phyloP scores from a whole-genome alignment of 2,797 vertebrate genomes.

The Oreochromis mossambicus region DNA sequence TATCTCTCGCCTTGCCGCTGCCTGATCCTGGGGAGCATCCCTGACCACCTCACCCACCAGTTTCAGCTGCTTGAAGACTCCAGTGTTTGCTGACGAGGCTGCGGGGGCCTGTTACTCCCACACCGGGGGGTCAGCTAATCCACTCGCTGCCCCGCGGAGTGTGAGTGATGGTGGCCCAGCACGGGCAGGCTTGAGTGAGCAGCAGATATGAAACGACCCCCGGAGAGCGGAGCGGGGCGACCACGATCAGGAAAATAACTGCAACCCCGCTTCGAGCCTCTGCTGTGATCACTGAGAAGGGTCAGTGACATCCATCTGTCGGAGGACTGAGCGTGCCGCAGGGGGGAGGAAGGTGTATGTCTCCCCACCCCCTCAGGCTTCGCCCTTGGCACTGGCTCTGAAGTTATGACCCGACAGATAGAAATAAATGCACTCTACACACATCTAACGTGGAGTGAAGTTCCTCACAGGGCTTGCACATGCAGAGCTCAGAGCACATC shows the following conservation, averaged over 20 bases:
- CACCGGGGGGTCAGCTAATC: slow-evolving; percentile 61
- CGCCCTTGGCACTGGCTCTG: slow-evolving; percentile 1
- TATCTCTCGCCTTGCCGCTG: slow-evolving; percentile 54
- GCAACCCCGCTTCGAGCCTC: slow-evolving; percentile 37
- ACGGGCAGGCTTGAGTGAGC: slow-evolving; percentile 48
- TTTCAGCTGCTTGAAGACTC: slow-evolving; percentile 19
- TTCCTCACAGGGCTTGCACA: neutral
- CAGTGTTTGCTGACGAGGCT: slow-evolving; percentile 58
- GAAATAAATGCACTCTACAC: neutral
- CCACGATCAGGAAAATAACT: slow-evolving; percentile 31
- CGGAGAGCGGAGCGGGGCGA: slow-evolving; percentile 15
- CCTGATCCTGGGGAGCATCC: slow-evolving; percentile 62
- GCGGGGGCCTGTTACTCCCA: slow-evolving; percentile 59
- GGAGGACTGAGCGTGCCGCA: neutral
- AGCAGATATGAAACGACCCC: slow-evolving; percentile 44
- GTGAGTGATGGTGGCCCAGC: slow-evolving; percentile 52
- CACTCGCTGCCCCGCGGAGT: slow-evolving; percentile 32
- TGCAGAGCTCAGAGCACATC: slow-evolving; percentile 57
- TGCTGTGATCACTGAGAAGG: slow-evolving; percentile 50
- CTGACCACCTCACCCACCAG: slow-evolving; percentile 28
- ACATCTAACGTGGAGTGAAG: neutral
- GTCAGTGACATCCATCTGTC: slow-evolving; percentile 42
- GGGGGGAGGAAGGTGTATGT: neutral
- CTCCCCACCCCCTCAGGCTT: neutral
- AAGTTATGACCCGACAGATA: slow-evolving; percentile 13